These are phyloP conservation scores for Hermetia illucens DNA, from an alignment of 1,140 invertebrate genomes.

Conservation along the genomic window DNA sequence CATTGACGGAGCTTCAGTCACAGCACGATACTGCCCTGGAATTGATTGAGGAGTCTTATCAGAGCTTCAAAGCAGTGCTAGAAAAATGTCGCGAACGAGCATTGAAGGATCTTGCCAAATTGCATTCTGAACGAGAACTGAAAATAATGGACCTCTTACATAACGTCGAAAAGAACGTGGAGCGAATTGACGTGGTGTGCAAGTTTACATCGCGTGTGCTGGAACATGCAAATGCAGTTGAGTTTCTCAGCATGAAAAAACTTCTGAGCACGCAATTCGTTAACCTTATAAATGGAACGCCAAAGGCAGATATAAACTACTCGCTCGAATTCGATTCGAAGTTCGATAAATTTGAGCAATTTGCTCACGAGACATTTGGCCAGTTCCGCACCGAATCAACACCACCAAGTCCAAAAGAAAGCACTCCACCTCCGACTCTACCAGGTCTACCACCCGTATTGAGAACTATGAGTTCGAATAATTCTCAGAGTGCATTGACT, in stretches of 20 bases:
- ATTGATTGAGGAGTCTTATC: slow-evolving; percentile 72
- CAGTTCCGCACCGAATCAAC: slow-evolving; percentile 48
- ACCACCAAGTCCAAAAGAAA: slow-evolving; percentile 14
- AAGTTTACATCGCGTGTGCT: slow-evolving; percentile 66
- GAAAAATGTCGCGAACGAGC: slow-evolving; percentile 63
- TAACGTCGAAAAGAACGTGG: slow-evolving; percentile 61
- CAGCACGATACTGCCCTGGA: slow-evolving; percentile 76
- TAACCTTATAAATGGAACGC: slow-evolving; percentile 62
- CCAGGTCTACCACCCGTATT: slow-evolving; percentile 12
- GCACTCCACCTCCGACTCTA: slow-evolving; percentile 13
- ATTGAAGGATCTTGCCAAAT: slow-evolving; percentile 57
- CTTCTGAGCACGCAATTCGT: slow-evolving; percentile 58
- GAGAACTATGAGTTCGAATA: slow-evolving; percentile 6
- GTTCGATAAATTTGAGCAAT: slow-evolving; percentile 59
- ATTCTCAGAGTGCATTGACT: slow-evolving; percentile 8
- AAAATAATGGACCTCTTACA: slow-evolving; percentile 78
- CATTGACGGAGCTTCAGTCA: slow-evolving; percentile 68
- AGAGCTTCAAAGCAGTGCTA: slow-evolving; percentile 65
- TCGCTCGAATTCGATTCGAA: slow-evolving; percentile 72
- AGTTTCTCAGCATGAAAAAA: slow-evolving; percentile 68
- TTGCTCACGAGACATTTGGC: slow-evolving; percentile 53
- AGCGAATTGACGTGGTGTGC: slow-evolving; percentile 70
- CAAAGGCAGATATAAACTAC: slow-evolving; percentile 60
- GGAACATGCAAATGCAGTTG: slow-evolving; percentile 65
- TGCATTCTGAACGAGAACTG: slow-evolving; percentile 72